Base-by-base conservation (phyloP, 2,113 vertebrate genomes). In the Oenanthe melanoleuca region DNA sequence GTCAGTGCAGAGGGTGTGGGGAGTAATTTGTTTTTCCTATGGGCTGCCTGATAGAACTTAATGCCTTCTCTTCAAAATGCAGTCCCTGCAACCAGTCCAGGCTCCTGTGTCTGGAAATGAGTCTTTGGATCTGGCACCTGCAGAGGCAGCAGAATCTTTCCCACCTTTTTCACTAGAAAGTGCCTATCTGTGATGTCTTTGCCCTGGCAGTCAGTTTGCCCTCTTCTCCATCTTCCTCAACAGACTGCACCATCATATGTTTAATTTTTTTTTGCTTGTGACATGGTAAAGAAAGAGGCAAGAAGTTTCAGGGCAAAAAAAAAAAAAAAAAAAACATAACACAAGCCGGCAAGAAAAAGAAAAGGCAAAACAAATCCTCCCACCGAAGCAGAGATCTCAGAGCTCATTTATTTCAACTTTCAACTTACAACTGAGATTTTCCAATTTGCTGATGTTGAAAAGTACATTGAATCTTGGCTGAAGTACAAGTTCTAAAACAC, bases 351-450 rank as follows among this genome's bases (percentile, higher is more conserved):
- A 92, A 86, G 83, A 78, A 80, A 47, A 90, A 78, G 53, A 92
- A 88, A 93, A 88, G 69, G 82, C 80, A 80, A 94, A 96, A 94
- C 53, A 97, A 94, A 96, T 89, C n/a, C 45, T 92, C 65, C 84
- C 73, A 89, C 80, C 0, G 1, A 87, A 63, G 86, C 12, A 84
- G 77, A 89, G 83, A 86, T 74, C 83, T 84, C 91, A 61, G 83
- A 91, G 69, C 91, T 95, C 91, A 84, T 95, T 95, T 92, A 86
- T 93, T 97, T 91, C 80, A 83, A 79, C 89, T 92, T 96, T 65
- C 53, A 89, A 64, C 66, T 89, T 95, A 74, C 8, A 12, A 12
- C 69, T 75, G 80, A 95, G 84, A 84, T 95, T 97, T 96, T 95
- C 83, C 83, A 93, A 69, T 95, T 95, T 95, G 93, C 91, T 94